Percentiles rank a stretch among this genome's conserved stretches.
phyloP scores from a whole-genome alignment of 2,797 vertebrate species.

The Micropoecilia bifurca region DNA sequence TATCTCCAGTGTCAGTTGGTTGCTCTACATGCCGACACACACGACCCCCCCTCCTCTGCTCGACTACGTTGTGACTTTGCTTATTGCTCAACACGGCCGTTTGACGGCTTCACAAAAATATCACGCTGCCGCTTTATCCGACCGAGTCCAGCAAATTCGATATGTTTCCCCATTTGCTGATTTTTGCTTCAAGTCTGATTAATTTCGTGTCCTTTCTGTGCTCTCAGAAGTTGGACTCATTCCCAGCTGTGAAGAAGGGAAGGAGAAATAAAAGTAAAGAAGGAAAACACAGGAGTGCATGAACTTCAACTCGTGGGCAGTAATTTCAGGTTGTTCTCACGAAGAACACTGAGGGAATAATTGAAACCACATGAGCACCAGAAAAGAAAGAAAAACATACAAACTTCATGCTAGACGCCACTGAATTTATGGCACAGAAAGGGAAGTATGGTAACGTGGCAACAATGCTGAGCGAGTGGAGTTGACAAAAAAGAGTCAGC shows the following conservation, averaged over 20 bases:
- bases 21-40: slow-evolving; percentile 18
- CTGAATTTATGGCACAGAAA: slow-evolving; percentile 29
- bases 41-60: neutral
- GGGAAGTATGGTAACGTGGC: slow-evolving; percentile 11
- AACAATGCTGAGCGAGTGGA: neutral
- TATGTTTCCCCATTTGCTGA: slow-evolving; percentile 7
- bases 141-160: slow-evolving; percentile 14
- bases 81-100: slow-evolving; percentile 11
- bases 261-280: neutral
- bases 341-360: slow-evolving; percentile 20
- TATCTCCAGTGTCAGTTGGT: slow-evolving; percentile 10
- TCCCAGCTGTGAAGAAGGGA: slow-evolving; percentile 4
- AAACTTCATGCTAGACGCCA: slow-evolving; percentile 19
- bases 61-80: slow-evolving; percentile 43
- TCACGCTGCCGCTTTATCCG: slow-evolving; percentile 6
- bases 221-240: slow-evolving; percentile 8
- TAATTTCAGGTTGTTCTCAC: slow-evolving; percentile 17
- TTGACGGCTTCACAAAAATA: neutral
- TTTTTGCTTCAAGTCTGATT: slow-evolving; percentile 9
- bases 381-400: slow-evolving; percentile 17
- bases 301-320: slow-evolving; percentile 2
- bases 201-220: slow-evolving; percentile 7
- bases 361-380: slow-evolving; percentile 53
- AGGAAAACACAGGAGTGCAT: neutral
- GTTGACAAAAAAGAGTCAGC: neutral